Percentiles rank a stretch among this genome's conserved stretches.
Conservation (phyloP, 2,113 vertebrate genomes). For the Ptilorrhoa leucosticta region DNA sequence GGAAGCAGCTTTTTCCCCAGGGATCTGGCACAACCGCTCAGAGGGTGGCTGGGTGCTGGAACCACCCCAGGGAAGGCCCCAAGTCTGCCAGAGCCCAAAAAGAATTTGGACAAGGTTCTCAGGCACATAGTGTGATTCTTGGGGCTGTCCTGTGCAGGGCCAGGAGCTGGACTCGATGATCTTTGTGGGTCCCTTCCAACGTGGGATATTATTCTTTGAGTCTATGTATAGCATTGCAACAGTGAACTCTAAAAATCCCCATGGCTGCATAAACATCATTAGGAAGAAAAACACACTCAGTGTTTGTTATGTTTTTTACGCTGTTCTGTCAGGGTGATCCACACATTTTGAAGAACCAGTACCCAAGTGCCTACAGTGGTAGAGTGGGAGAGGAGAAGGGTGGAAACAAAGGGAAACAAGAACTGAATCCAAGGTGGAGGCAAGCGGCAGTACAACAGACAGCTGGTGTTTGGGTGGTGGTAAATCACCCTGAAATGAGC, state of each 20-base stretch:
- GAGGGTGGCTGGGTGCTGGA: neutral
- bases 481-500: conserved; percentile 97
- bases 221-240: neutral
- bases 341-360: neutral
- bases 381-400: conserved; percentile 1
- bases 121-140: neutral
- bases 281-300: neutral
- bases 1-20: neutral
- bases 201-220: no score
- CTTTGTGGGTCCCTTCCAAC: neutral
- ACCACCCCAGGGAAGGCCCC: neutral
- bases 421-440: conserved; percentile 56
- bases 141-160: neutral
- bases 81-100: neutral
- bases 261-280: neutral
- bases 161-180: neutral
- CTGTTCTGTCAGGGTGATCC: neutral
- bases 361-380: neutral
- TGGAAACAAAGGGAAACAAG: neutral
- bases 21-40: neutral
- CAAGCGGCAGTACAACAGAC: conserved; percentile 81
- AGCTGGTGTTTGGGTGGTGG: conserved; percentile 99
- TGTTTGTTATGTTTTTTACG: neutral
- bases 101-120: neutral
- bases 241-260: neutral